Conservation (phyloP, 1,140 invertebrate genomes). For the Penaeus chinensis region DNA sequence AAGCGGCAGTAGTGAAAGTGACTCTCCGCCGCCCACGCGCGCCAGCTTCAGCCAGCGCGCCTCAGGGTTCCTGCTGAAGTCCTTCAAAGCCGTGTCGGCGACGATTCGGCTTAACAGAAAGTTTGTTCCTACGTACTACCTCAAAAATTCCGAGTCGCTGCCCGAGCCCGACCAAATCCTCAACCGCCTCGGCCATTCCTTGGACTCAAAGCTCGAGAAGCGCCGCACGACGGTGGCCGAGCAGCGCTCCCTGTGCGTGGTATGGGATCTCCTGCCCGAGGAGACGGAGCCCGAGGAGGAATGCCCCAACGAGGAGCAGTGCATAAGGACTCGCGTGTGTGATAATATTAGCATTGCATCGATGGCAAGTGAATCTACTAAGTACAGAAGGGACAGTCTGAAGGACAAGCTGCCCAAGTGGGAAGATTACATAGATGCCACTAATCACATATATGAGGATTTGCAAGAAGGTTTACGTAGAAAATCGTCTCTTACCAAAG, state of each 20-base stretch:
- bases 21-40: conserved; percentile 27
- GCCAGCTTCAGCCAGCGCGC: conserved; percentile 21
- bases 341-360: background rate
- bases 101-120: conserved; percentile 46
- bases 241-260: conserved; percentile 40
- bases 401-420: too few species aligned
- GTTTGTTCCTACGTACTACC: conserved; percentile 50
- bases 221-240: conserved; percentile 7
- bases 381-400: too few species aligned
- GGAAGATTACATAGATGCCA: too few species aligned
- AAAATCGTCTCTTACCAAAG: too few species aligned
- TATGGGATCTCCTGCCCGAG: conserved; percentile 48
- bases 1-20: conserved; percentile 20
- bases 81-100: conserved; percentile 41
- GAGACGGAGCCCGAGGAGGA: conserved; percentile 6
- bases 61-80: conserved; percentile 45
- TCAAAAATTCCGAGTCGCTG: conserved; percentile 23
- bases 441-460: too few species aligned
- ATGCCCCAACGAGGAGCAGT: background rate
- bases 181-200: conserved; percentile 38
- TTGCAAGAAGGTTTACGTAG: too few species aligned
- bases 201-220: conserved; percentile 44
- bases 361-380: too few species aligned
- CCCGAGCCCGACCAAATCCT: conserved; percentile 46
- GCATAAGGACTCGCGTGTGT: background rate